These are phyloP conservation scores for Eumacrocentrus americanus DNA, from an alignment of 2,888 invertebrate species.

Conservation along the genomic window DNA sequence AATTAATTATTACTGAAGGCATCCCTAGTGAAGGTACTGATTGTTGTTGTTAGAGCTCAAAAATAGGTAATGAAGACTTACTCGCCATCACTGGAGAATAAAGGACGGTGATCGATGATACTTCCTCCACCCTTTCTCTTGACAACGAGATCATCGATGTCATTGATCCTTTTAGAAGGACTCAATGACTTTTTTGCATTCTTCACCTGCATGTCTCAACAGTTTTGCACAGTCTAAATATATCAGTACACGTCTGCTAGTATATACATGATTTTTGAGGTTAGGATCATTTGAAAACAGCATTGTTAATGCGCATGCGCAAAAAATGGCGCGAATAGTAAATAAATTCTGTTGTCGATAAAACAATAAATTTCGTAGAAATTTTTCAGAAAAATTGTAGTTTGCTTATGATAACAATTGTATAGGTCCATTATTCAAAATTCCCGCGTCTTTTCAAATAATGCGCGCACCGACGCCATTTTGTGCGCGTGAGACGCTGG, in stretches of 20 bases:
- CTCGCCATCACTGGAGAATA: constrained; percentile 70
- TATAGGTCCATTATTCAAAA: too few species aligned
- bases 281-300: too few species aligned
- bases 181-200: background rate
- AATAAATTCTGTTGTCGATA: too few species aligned
- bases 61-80: constrained; percentile 64
- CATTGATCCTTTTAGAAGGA: background rate
- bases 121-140: constrained; percentile 70
- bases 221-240: too few species aligned
- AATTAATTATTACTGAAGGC: background rate
- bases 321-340: too few species aligned
- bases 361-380: too few species aligned
- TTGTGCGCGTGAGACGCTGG: background rate
- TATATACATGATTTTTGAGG: background rate
- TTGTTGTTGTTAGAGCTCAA: too few species aligned
- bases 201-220: background rate
- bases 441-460: too few species aligned
- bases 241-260: background rate
- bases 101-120: constrained; percentile 67
- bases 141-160: constrained; percentile 61
- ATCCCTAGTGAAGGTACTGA: background rate
- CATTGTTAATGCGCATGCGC: too few species aligned
- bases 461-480: background rate
- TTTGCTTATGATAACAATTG: too few species aligned
- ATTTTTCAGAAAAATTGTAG: too few species aligned